A percentile compares a stretch with the other conserved stretches of the same genome.
Evolutionary conservation across 2,888 invertebrate species (phyloP).

Genomic region (Sepiola atlantica): DNA sequence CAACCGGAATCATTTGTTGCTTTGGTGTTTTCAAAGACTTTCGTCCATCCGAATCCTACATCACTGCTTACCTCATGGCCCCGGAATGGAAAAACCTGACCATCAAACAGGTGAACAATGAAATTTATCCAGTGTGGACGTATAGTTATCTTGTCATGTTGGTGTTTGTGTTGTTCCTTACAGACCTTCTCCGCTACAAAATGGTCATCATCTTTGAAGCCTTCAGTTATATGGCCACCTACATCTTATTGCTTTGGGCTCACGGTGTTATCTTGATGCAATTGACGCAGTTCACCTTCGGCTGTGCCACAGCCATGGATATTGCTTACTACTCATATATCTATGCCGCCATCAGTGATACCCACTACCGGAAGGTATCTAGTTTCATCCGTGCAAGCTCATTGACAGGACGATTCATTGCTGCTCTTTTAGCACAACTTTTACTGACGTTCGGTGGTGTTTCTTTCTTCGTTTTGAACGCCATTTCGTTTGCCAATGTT

Average conservation of each 20-base stretch:
- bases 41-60: constrained; percentile 52
- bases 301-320: constrained; percentile 89
- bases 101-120: constrained; percentile 61
- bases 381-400: constrained; percentile 89
- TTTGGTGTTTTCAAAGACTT: constrained; percentile 52
- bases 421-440: constrained; percentile 84
- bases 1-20: constrained; percentile 47
- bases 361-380: constrained; percentile 86
- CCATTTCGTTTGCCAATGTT: constrained; percentile 85
- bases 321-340: constrained; percentile 95
- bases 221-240: constrained; percentile 83
- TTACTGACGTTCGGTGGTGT: constrained; percentile 81
- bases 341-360: constrained; percentile 88
- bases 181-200: constrained; percentile 88
- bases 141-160: constrained; percentile 85
- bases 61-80: constrained; percentile 51
- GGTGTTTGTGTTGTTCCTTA: constrained; percentile 86
- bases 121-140: constrained; percentile 90
- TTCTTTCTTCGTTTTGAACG: constrained; percentile 85
- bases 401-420: constrained; percentile 85
- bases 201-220: constrained; percentile 89
- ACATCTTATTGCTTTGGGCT: constrained; percentile 85
- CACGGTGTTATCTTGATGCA: constrained; percentile 83
- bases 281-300: constrained; percentile 84
- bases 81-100: constrained; percentile 52